Base-by-base conservation (phyloP, 2,113 vertebrate genomes). In the Nothocercus nigrocapillus region DNA sequence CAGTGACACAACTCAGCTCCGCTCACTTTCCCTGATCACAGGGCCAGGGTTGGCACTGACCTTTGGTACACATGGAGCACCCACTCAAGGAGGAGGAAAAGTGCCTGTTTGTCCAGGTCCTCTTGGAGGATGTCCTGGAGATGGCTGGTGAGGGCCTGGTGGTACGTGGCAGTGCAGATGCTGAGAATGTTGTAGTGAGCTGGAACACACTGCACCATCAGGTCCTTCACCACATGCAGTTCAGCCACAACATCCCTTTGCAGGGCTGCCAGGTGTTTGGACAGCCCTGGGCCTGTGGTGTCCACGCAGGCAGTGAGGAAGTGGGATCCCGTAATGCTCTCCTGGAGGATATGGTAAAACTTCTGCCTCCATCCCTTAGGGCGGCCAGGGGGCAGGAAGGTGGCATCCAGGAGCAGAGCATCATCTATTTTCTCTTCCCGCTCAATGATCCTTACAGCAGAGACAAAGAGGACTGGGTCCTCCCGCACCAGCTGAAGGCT, bases 41-140 rank as follows among this genome's bases (percentile, higher is more conserved):
- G 32, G 54, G 32, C 30, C 3, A 2, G 28, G 56, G 19, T 9
- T 1, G n/a, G 61, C 91, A 97, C 97, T 97, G 89, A 99, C 99
- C 99, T 99, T 94, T 94, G 98, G 96, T 99, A 99, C 73, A 99
- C 97, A 18, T 94, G 98, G n/a, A 99, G 97, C 1, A 97, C 97
- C 99, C 99, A 99, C 91, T 98, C 98, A 4, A 99, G 98, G 77
- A 99, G 97, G 21, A 98, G 97, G 51, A 99, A 99, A 83, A 99
- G 98, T 2, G 98, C 99, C 2, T 99, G 98, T 38, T 98, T 99
- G 96, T 98, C 98, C 97, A 99, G 98, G 67, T 99, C 98, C 95
- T 98, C 98, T 72, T 98, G 97, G 64, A 98, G 97, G 49, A 99
- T 98, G 80, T 99, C 98, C 9, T 98, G 98, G 83, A 99, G 98